Evolutionary conservation across 2,113 vertebrate genomes (phyloP).

Genomic region (Thalassarche chlororhynchos): DNA sequence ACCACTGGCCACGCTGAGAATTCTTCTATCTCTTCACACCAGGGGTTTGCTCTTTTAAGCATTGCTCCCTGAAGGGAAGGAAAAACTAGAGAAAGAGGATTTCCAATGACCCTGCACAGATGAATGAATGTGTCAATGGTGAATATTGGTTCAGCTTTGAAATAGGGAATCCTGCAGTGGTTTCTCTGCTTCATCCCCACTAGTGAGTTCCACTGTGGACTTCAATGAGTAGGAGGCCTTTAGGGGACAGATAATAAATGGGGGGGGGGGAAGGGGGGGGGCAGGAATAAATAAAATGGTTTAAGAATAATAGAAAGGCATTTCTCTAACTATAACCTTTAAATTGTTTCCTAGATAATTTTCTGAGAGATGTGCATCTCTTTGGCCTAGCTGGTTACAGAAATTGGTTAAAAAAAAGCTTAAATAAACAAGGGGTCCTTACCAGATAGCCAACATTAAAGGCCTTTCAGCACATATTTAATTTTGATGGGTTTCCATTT

Average conservation of each 20-base stretch:
- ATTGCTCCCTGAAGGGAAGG: slow-evolving; percentile 83
- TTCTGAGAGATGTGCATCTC: neutral
- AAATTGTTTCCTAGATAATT: slow-evolving; percentile 58
- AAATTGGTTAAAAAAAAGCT: neutral
- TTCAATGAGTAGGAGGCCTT: slow-evolving; percentile 68
- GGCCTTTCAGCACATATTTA: slow-evolving; percentile 9
- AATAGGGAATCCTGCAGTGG: slow-evolving; percentile 81
- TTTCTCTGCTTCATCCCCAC: slow-evolving; percentile 64
- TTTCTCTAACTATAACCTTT: slow-evolving; percentile 26
- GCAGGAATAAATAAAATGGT: slow-evolving; percentile 27
- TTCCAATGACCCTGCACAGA: slow-evolving; percentile 84
- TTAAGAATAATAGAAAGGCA: slow-evolving; percentile 29
- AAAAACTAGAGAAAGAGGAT: slow-evolving; percentile 83
- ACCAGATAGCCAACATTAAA: neutral
- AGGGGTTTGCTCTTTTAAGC: slow-evolving; percentile 85
- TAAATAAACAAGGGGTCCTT: neutral
- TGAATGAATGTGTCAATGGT: slow-evolving; percentile 84
- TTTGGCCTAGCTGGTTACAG: neutral
- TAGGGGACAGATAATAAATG: slow-evolving; percentile 63
- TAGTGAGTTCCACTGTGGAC: slow-evolving; percentile 66
- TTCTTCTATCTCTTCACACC: slow-evolving; percentile 82
- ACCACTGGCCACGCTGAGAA: slow-evolving; percentile 77
- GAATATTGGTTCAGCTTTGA: slow-evolving; percentile 85
- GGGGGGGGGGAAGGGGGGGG: neutral
- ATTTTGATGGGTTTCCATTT: neutral